These are phyloP conservation scores for Branchinecta sandiegonensis DNA, from an alignment of 2,888 invertebrate species.

Conservation along the genomic window DNA sequence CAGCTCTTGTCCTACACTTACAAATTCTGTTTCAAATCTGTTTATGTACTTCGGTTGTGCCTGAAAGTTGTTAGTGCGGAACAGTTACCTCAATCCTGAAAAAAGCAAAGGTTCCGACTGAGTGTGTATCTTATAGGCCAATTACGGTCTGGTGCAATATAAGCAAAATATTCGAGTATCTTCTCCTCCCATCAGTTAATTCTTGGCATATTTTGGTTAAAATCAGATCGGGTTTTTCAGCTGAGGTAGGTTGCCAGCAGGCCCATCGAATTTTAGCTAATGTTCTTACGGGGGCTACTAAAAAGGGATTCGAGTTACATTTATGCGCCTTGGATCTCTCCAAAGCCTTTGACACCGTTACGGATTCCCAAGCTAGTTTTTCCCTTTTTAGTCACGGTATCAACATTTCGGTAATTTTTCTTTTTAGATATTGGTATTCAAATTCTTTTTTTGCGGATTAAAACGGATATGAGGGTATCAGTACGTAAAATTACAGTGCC, in stretches of 20 bases:
- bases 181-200: conserved; percentile 3
- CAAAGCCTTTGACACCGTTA: too few species aligned
- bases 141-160: neutral
- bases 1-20: neutral
- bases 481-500: neutral
- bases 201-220: neutral
- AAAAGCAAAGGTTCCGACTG: conserved; percentile 6
- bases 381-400: too few species aligned
- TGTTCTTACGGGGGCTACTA: neutral
- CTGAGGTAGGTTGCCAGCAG: conserved; percentile 9
- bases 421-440: too few species aligned
- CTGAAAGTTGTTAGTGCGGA: too few species aligned
- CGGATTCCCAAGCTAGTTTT: too few species aligned
- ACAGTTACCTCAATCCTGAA: too few species aligned
- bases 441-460: too few species aligned
- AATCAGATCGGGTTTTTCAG: neutral
- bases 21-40: conserved; percentile 1
- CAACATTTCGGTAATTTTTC: too few species aligned
- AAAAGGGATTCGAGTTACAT: too few species aligned
- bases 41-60: conserved; percentile 11
- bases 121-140: too few species aligned
- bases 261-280: conserved; percentile 7
- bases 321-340: too few species aligned
- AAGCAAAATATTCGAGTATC: conserved; percentile 6
- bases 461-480: neutral